Conservation (phyloP, 2,888 invertebrate genomes). For the Parnassius smintheus region DNA sequence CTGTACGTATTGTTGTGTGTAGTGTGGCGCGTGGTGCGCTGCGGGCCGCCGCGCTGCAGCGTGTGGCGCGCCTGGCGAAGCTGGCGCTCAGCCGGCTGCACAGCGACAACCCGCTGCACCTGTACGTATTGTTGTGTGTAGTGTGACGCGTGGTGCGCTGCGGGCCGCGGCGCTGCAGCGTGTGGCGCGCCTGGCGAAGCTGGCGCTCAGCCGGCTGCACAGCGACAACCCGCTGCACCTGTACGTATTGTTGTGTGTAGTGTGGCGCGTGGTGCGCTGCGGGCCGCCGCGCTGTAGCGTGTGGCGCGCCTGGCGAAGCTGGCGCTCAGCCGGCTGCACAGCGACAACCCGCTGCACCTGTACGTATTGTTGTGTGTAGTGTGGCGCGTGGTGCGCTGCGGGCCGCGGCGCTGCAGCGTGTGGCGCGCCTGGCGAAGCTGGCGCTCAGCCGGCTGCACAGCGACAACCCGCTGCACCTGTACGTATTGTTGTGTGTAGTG, state of each 20-base stretch:
- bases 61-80: conserved; percentile 65
- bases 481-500: conserved; percentile 31
- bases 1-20: conserved; percentile 45
- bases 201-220: conserved; percentile 58
- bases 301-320: conserved; percentile 66
- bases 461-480: conserved; percentile 68
- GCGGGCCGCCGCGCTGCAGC: conserved; percentile 26
- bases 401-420: conserved; percentile 36
- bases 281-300: conserved; percentile 33
- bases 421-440: conserved; percentile 64
- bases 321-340: conserved; percentile 57
- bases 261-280: neutral
- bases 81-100: conserved; percentile 60
- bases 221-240: conserved; percentile 63
- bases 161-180: conserved; percentile 58
- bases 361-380: conserved; percentile 38
- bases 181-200: conserved; percentile 64
- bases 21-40: neutral
- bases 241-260: conserved; percentile 41
- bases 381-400: neutral
- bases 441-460: conserved; percentile 57
- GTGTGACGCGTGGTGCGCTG: conserved; percentile 39
- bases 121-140: conserved; percentile 44
- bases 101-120: conserved; percentile 60
- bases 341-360: conserved; percentile 66